Conservation (phyloP, 2,888 invertebrate genomes). For the Drosophila buzzatii region DNA sequence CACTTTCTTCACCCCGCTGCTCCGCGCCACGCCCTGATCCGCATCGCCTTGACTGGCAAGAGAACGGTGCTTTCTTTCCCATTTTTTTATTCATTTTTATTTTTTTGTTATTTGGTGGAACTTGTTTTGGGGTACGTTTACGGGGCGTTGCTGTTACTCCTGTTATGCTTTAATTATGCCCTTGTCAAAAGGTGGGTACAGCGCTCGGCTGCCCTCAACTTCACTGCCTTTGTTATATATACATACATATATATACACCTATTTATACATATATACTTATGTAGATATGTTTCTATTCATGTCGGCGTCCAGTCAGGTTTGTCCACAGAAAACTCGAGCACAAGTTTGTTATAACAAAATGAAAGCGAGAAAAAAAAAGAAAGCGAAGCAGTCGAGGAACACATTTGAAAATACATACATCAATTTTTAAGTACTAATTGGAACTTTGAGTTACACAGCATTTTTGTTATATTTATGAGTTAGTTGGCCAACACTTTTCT, state of each 20-base stretch:
- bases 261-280: not conserved
- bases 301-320: slow-evolving; percentile 17
- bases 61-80: slow-evolving; percentile 2
- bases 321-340: slow-evolving; percentile 29
- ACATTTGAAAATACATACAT: slow-evolving; percentile 55
- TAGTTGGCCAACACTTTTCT: slow-evolving; percentile 23
- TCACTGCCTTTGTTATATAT: slow-evolving; percentile 40
- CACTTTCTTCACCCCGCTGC: slow-evolving; percentile 8
- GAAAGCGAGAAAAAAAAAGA: slow-evolving; percentile 8
- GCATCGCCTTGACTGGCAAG: slow-evolving; percentile 31
- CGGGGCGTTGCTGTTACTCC: slow-evolving; percentile 63
- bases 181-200: slow-evolving; percentile 76
- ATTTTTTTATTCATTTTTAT: not conserved
- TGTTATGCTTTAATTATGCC: slow-evolving; percentile 80
- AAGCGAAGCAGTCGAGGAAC: not conserved
- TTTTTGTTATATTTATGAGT: slow-evolving; percentile 22
- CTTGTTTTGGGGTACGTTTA: slow-evolving; percentile 44
- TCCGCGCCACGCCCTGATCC: slow-evolving; percentile 36
- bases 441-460: slow-evolving; percentile 33
- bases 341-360: slow-evolving; percentile 26
- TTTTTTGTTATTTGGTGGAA: slow-evolving; percentile 11
- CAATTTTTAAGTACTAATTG: slow-evolving; percentile 59
- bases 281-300: slow-evolving; percentile 15
- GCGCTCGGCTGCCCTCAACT: slow-evolving; percentile 37
- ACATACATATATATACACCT: slow-evolving; percentile 3